Base-by-base conservation (phyloP, 92 coral and sea anemone genomes). In the Montipora capitata region DNA sequence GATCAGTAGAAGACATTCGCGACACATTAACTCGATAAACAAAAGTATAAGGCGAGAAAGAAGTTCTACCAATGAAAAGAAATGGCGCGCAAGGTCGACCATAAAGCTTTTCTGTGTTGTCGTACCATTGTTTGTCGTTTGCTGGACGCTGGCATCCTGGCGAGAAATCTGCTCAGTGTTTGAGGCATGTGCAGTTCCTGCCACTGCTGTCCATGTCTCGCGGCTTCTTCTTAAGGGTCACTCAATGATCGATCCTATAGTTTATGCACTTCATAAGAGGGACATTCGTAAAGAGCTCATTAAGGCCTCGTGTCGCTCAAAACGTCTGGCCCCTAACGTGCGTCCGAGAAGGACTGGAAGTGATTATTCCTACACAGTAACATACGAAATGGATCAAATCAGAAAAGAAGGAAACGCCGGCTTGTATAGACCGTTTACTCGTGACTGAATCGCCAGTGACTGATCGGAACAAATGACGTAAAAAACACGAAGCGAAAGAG, bases 181-280 rank as follows among this genome's bases (percentile, higher is more conserved):
- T 40, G 16, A 40, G 45, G 9, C 79, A 41, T 83, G 90, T 39
- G 15, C 78, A 18, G 87, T 92, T 27, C 93, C 92, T 58, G 12
- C 80, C 15, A 73, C 57, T 40, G 79, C 86, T 39, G 93, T 79
- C 16, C 90, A 88, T 64, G 65, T 84, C 42, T 92, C 95, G 15
- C 88, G 95, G 78, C 77, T 92, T 62, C 90, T 92, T 35, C 87
- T 92, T 17, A 92, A 92, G 84, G 95, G 95, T 35, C 93, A 92
- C 16, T 92, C 95, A 10, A 92, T 92, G 95, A 84, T 88, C 1
- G 92, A 92, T 76, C 95, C 95, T 48, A 92, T 92, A 13, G 87
- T 92, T 48, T 92, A 92, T 52, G 95, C 95, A 52, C 82, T 92
- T 27, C 93, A 92, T 42, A 92, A 92, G 69, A 88, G 70, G 75